These are phyloP conservation scores for Hemiscyllium ocellatum DNA, from an alignment of 2,113 vertebrate species.

Conservation along the genomic window DNA sequence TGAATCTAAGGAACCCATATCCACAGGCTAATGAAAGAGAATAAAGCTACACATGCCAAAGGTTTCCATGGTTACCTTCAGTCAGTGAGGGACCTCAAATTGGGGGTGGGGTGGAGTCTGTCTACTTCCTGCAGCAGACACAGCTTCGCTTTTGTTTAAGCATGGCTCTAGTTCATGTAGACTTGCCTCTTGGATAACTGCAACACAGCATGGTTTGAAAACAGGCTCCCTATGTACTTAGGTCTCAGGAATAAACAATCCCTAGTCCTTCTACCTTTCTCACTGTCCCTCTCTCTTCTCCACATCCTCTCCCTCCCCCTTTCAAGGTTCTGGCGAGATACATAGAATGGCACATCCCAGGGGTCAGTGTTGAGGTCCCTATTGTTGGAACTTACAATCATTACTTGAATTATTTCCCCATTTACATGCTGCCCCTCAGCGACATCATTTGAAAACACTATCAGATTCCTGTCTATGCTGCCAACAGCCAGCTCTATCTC, in stretches of 20 bases:
- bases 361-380: neutral
- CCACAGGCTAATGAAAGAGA: constrained; percentile 21
- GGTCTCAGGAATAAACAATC: neutral
- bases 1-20: constrained; percentile 28
- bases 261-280: neutral
- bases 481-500: neutral
- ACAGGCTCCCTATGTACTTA: neutral
- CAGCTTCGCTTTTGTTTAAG: constrained; percentile 1
- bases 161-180: neutral
- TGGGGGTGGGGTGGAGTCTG: constrained; percentile 25
- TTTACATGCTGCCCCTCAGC: neutral
- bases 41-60: constrained; percentile 33
- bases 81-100: constrained; percentile 30
- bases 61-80: constrained; percentile 31
- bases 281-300: neutral
- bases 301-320: neutral
- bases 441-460: neutral
- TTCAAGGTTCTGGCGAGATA: neutral
- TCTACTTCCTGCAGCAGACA: constrained; percentile 16
- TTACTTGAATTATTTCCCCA: neutral
- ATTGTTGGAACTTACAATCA: neutral
- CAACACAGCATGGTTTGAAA: neutral
- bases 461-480: neutral
- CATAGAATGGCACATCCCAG: neutral
- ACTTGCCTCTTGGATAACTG: neutral